Conservation (phyloP, 2,888 invertebrate species). For the Sthenelais limicola region DNA sequence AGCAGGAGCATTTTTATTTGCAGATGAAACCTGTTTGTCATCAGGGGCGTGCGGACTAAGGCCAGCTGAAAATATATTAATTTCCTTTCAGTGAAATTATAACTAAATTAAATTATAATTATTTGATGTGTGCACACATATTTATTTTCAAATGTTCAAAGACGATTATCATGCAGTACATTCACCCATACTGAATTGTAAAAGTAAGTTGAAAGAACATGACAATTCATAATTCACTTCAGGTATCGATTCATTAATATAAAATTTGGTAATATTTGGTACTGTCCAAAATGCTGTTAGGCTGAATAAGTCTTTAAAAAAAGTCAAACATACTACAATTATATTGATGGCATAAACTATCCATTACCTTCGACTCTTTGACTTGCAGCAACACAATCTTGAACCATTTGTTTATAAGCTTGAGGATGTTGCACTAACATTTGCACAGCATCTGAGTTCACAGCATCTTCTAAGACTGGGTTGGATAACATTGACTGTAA, state of each 20-base stretch:
- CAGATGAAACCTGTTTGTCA: neutral
- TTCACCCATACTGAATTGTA: too few species aligned
- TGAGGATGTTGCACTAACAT: constrained; percentile 64
- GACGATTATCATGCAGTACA: too few species aligned
- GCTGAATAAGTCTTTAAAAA: too few species aligned
- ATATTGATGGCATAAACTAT: too few species aligned
- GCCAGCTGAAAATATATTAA: constrained; percentile 50
- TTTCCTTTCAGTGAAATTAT: neutral
- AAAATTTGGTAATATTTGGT: too few species aligned
- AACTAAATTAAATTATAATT: neutral
- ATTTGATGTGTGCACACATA: too few species aligned
- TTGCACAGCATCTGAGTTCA: constrained; percentile 66
- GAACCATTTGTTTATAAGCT: constrained; percentile 66
- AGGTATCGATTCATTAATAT: too few species aligned
- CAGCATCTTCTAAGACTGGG: constrained; percentile 64
- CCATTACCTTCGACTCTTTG: constrained; percentile 64
- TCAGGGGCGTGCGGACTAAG: constrained; percentile 56
- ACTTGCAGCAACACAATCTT: constrained; percentile 69
- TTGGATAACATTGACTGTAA: constrained; percentile 62
- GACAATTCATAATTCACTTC: too few species aligned
- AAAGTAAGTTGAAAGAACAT: too few species aligned
- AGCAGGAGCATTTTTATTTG: neutral
- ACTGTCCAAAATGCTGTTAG: too few species aligned
- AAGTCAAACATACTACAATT: too few species aligned
- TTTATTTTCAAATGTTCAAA: too few species aligned